Evolutionary conservation across 2,797 vertebrate species (phyloP), one percentile per base, ranked within the genome.

Genomic region (Falco rusticolus): DNA sequence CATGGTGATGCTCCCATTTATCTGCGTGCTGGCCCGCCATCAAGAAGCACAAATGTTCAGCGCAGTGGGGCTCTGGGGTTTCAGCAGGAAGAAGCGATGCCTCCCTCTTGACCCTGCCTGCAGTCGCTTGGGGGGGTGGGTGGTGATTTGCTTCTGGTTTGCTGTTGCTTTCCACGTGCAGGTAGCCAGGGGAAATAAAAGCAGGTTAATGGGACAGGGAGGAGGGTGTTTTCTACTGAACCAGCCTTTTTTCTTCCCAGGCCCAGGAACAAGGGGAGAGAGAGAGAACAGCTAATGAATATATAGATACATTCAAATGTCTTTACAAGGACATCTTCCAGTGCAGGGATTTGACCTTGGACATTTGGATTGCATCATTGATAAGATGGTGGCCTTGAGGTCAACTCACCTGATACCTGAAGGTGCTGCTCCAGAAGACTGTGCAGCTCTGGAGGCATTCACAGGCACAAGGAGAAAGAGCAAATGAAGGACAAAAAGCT

Each of bases 141-240:
- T 3, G 45, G 10, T 3, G 11, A 20, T 80, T 72, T 8, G 5
- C 45, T 74, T 10, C 68, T 63, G 65, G 10, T 50, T 93, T 70
- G 87, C 63, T 33, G 17, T n/a, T 89, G 80, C 75, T 70, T 68
- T 86, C 47, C 84, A 43, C 34, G 41, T 50, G 68, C 66, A 31
- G 41, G 41, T 50, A 94, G 71, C 50, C 43, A 25, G 59, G 93
- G 93, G 88, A 94, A 64, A 94, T 94, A 68, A 94, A 96, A 96
- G 56, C 51, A 22, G 95, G 91, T 97, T 96, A 96, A 72, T 87
- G 84, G 95, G 71, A 84, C 87, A 82, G 87, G 74, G 91, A 87
- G 68, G 75, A 79, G 20, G 7, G 28, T 56, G n/a, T 39, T 87
- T 94, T n/a, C 37, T 85, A 71, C 31, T 51, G n/a, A 96, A 83